Base-by-base conservation (phyloP, 2,888 invertebrate species). In the Caenorhabditis parvicauda region DNA sequence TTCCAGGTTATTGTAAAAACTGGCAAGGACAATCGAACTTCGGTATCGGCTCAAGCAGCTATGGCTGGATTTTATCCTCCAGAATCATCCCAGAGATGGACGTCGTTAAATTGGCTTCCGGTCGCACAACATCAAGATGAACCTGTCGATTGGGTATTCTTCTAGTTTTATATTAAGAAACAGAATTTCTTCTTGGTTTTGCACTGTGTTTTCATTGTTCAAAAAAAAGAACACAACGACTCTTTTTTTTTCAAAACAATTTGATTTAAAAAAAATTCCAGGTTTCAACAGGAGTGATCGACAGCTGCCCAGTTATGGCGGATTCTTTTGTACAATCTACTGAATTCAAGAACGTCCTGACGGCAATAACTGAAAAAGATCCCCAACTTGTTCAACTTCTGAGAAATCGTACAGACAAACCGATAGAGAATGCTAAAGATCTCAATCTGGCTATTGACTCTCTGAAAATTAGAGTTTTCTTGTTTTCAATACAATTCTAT, bases 11-110 rank as follows among this genome's bases (percentile, higher is more conserved):
- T 85, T 66, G 82, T 89, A 0, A 84, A 85, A 55, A 89, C 91
- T 39, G 91, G 92, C 0, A 89, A 91, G 82, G 88, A 89, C 12
- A 91, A 93, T 83, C 87, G 93, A 19, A 90, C 92, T 0, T 83
- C 92, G 3, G 81, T 82, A 75, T 82, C 82, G 53, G 83, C 82
- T 3, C 79, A 81, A 59, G 74, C 79, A 28, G 75, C 82, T 54
- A 70, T 83, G 42, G 82, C 83, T 9, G 83, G 82, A 0, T 71
- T 85, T 22, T 84, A 82, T 53, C 83, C 83, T 7, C 84, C 83
- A 1, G 78, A 81, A 67, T 71, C 68, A 12, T 64, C 66, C 1
- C 78, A 82, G 41, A 57, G 59, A n/a, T 82, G 81, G 74, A 81
- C 82, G 50, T 29, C 68, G 2, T 80, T 89, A 1, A 82, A 86